Conservation (phyloP, 2,797 vertebrate species). For the Thunnus albacares region DNA sequence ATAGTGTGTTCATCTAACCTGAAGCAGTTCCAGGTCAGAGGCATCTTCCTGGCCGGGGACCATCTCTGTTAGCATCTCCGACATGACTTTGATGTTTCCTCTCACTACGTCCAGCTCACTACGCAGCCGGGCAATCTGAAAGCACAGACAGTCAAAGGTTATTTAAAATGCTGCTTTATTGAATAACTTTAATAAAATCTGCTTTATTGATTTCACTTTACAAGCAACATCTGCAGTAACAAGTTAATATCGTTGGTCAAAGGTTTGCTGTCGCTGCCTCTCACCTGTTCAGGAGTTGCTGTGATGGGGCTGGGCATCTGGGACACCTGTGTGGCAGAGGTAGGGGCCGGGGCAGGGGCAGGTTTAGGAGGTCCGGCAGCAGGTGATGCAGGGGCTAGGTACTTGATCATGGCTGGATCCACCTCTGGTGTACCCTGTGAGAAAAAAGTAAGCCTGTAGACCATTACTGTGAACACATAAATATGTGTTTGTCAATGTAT, state of each 20-base stretch:
- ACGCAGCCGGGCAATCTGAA: slow-evolving; percentile 93
- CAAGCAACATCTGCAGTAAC: not conserved
- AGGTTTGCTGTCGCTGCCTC: not conserved
- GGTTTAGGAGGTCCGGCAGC: slow-evolving; percentile 54
- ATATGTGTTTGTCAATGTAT: not conserved
- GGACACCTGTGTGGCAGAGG: slow-evolving; percentile 80
- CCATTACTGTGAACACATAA: not conserved
- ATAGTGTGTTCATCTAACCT: slow-evolving; percentile 80
- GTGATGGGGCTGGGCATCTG: slow-evolving; percentile 88
- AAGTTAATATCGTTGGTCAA: not conserved
- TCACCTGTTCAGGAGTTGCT: slow-evolving; percentile 94
- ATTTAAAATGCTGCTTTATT: not conserved
- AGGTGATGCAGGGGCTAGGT: slow-evolving; percentile 82
- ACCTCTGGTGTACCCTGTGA: slow-evolving; percentile 94
- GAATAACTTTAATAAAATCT: slow-evolving; percentile 1
- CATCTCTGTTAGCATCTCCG: slow-evolving; percentile 99
- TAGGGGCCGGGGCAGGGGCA: slow-evolving; percentile 12
- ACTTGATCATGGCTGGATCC: slow-evolving; percentile 93
- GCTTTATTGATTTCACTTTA: not conserved
- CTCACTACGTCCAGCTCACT: slow-evolving; percentile 96
- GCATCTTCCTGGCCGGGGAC: slow-evolving; percentile 95
- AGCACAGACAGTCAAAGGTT: slow-evolving; percentile 25
- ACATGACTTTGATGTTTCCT: slow-evolving; percentile 98
- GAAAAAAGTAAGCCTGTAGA: not conserved
- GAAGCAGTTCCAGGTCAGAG: slow-evolving; percentile 95